Conservation (phyloP, 1,140 invertebrate species). For the Druon quercuslanigerum region DNA sequence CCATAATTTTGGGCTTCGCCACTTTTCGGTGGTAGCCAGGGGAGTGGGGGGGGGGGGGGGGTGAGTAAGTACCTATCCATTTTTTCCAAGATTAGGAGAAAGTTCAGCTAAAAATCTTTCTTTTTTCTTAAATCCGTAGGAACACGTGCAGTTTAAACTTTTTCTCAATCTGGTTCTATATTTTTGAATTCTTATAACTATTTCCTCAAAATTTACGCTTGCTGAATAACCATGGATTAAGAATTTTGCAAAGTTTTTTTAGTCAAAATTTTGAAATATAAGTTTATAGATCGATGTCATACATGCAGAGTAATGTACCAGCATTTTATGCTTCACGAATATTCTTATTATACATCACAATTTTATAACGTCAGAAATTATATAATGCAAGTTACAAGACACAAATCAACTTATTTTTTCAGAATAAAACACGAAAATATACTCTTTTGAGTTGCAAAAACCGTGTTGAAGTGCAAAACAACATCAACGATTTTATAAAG, state of each 20-base stretch:
- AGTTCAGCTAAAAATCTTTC: no score
- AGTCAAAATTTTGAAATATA: neutral
- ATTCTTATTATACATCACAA: conserved; percentile 12
- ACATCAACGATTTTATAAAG: neutral
- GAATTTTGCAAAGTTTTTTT: neutral
- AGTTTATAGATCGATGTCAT: neutral
- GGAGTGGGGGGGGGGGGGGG: no score
- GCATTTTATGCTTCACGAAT: neutral
- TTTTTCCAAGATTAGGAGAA: no score
- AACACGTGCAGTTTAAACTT: no score
- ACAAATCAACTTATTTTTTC: neutral
- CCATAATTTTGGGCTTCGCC: no score
- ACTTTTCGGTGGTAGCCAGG: no score
- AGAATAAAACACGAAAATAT: neutral
- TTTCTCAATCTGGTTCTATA: no score
- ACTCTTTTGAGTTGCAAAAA: neutral
- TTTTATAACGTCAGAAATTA: conserved; percentile 6
- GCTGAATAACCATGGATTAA: neutral
- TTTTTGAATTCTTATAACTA: no score
- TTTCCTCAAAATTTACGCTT: no score
- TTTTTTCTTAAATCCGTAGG: no score
- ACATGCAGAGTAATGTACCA: neutral
- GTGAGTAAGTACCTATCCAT: no score
- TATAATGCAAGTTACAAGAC: neutral
- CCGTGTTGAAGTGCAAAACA: neutral